Evolutionary conservation across 1,140 invertebrate species (phyloP), one percentile per base, ranked within the genome.

Genomic region (Nymphalis io): DNA sequence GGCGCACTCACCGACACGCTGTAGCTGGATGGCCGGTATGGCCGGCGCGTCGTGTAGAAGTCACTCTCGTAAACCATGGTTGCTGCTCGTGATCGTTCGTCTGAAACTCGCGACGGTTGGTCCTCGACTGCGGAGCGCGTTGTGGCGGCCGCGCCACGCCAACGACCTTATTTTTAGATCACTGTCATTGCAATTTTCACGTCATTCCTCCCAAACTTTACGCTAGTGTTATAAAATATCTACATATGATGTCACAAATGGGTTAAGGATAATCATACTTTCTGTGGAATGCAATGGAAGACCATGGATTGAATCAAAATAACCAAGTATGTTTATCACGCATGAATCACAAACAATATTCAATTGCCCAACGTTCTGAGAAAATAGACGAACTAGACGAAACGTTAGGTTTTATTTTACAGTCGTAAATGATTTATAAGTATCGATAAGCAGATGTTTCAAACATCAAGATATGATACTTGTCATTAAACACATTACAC

Each of bases 61-160:
- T 96, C 96, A 93, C 95, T 95, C 93, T 96, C 95, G 95, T 96
- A 97, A 93, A 97, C 96, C 96, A 97, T 97, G 88, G 94, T 94
- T 92, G 85, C 82, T 83, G 76, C 70, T 83, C 81, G 73, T 81
- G 62, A 72, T 89, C 85, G 89, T 86, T 89, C 87, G 89, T 74
- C 79, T 86, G 79, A 74, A 83, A 82, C 87, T 88, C 86, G 89
- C 89, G 87, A 81, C 88, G 89, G 79, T 83, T 75, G 72, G 74
- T 81, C 74, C 83, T 89, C 89, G 89, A 91, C 88, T 91, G 86
- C 72, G 65, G 83, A 75, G 79, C 58, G 72, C 70, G 72, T 76
- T 33, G 74, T 72, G 51, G 71, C 70, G 57, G 63, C 66, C 74
- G 78, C 80, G 78, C 78, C 73, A 81, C 80, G 85, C 81, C 81